These are phyloP conservation scores for Apamea crenata DNA, from an alignment of 2,888 invertebrate species.

Conservation along the genomic window DNA sequence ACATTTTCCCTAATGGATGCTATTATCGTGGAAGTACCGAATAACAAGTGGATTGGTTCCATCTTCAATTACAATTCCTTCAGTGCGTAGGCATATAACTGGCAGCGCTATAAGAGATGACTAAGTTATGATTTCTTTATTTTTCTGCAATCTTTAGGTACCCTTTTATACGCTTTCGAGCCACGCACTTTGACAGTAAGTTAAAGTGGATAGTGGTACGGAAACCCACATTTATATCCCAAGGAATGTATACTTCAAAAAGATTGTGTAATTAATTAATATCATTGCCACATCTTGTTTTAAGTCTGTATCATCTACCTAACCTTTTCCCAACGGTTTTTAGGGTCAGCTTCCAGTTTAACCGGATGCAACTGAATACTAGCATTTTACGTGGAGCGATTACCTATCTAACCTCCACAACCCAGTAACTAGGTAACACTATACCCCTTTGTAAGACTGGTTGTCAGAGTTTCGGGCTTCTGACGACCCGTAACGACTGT, in stretches of 20 bases:
- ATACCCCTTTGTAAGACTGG: neutral
- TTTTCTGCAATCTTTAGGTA: slow-evolving; percentile 49
- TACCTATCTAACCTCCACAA: neutral
- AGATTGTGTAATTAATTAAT: neutral
- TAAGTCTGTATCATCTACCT: neutral
- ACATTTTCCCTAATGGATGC: slow-evolving; percentile 63
- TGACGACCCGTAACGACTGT: too few species aligned
- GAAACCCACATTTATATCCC: slow-evolving; percentile 11
- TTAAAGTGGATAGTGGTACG: slow-evolving; percentile 25
- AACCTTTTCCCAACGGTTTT: neutral
- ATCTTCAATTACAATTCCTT: slow-evolving; percentile 67
- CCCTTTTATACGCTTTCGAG: slow-evolving; percentile 34
- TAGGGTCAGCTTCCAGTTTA: neutral
- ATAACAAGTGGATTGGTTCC: slow-evolving; percentile 69
- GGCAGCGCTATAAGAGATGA: slow-evolving; percentile 43
- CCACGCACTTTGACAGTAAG: slow-evolving; percentile 36
- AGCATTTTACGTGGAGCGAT: neutral
- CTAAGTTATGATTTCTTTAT: slow-evolving; percentile 55
- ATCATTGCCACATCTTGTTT: neutral
- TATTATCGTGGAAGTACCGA: slow-evolving; percentile 66
- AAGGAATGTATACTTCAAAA: neutral
- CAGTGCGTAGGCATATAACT: slow-evolving; percentile 52
- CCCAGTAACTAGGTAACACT: neutral
- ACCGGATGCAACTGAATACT: neutral
- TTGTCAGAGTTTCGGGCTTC: too few species aligned